Conservation (phyloP, 2,888 invertebrate genomes). For the Marronus borbonicus region DNA sequence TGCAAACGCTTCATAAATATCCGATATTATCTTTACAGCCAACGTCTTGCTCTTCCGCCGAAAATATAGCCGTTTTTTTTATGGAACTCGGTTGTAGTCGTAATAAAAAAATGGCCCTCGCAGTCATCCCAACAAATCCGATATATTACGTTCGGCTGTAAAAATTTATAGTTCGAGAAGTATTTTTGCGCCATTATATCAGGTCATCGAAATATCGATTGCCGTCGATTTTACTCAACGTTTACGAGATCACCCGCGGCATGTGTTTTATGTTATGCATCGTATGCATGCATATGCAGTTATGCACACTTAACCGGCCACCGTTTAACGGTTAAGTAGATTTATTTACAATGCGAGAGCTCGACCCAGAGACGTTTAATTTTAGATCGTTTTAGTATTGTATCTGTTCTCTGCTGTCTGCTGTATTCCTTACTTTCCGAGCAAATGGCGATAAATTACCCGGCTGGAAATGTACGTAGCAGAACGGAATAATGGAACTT, state of each 20-base stretch:
- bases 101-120: conserved; percentile 41
- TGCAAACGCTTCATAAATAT: conserved; percentile 34
- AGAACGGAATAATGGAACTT: conserved; percentile 15
- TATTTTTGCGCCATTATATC: conserved; percentile 33
- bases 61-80: conserved; percentile 40
- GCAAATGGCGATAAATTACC: conserved; percentile 17
- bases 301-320: conserved; percentile 18
- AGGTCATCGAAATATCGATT: conserved; percentile 30
- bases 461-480: conserved; percentile 1
- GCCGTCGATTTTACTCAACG: conserved; percentile 10
- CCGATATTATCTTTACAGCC: conserved; percentile 31
- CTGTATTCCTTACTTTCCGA: conserved; percentile 10
- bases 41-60: conserved; percentile 16
- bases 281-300: neutral
- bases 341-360: conserved; percentile 28
- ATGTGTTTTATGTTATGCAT: neutral
- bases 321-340: conserved; percentile 32
- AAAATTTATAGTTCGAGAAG: conserved; percentile 42
- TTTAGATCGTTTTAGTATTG: conserved; percentile 33
- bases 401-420: neutral
- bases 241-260: conserved; percentile 29
- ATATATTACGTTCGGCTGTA: conserved; percentile 25
- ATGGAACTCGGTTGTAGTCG: conserved; percentile 38
- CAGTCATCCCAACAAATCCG: conserved; percentile 34
- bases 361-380: conserved; percentile 31